Evolutionary conservation across 2,113 vertebrate species (phyloP), one percentile per base, ranked within the genome.

Genomic region (Pheucticus melanocephalus): DNA sequence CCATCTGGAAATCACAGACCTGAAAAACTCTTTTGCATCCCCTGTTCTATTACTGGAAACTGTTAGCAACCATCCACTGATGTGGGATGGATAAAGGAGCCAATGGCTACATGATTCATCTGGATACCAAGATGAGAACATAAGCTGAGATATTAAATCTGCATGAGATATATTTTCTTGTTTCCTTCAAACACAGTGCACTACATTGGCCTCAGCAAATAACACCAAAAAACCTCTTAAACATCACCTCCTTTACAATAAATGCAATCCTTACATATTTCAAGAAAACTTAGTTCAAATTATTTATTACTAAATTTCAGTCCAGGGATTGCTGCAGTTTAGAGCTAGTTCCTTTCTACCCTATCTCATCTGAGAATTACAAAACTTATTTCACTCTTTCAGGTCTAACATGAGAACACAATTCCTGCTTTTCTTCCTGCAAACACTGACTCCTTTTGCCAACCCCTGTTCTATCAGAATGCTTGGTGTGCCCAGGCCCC

Each of bases 81-180:
- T 21, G 47, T 7, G 54, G 35, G 47, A n/a, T 40, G 39, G 92
- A 79, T 21, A 75, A 69, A 79, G 28, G 48, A 84, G 45, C 39
- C 60, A 71, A 25, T 2, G 2, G 18, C 57, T 80, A 11, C 5
- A 23, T 54, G 61, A 68, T 63, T 70, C 23, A 50, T 39, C 80
- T 54, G 42, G 68, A 56, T 68, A 48, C 33, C 59, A 66, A 68
- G 39, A 50, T 37, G 15, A 57, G 57, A 79, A 76, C 31, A 35
- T 54, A 76, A 65, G 28, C 57, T 53, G 31, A 79, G 33, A 54
- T 50, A 69, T 16, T 76, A 44, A 90, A 92, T 61, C 14, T 84
- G 30, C 30, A 3, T 1, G 18, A 64, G 33, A 23, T 0, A 2
- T n/a, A 35, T 59, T 86, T 54, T 42, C 28, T 63, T 60, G 11